Conservation (phyloP, 2,888 invertebrate genomes). For the Ephialtes manifestator region DNA sequence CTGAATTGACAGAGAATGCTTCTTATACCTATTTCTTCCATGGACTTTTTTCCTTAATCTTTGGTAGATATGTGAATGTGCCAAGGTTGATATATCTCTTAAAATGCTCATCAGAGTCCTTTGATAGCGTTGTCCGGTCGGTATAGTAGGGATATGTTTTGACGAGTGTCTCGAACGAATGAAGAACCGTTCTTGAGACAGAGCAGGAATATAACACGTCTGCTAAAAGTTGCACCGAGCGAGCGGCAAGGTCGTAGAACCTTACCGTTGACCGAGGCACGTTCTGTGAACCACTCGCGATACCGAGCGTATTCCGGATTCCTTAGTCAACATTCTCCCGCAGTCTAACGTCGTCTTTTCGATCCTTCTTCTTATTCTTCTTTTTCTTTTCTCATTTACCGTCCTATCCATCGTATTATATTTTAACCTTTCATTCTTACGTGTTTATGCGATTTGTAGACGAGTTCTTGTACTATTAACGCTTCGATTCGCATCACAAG, state of each 20-base stretch:
- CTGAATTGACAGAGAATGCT: too few species aligned
- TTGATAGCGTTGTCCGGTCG: neutral
- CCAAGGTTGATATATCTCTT: neutral
- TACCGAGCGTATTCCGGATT: conserved; percentile 55
- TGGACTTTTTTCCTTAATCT: too few species aligned
- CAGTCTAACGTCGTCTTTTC: conserved; percentile 16
- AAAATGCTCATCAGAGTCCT: conserved; percentile 1
- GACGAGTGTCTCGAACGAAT: conserved; percentile 13
- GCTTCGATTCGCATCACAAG: too few species aligned
- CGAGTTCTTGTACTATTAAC: too few species aligned
- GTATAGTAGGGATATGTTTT: neutral
- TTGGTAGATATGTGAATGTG: too few species aligned
- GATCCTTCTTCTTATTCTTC: neutral
- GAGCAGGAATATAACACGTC: conserved; percentile 27
- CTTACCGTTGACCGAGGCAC: conserved; percentile 74
- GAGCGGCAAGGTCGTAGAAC: conserved; percentile 89
- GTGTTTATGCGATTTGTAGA: neutral
- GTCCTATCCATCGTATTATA: neutral
- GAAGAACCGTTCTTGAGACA: conserved; percentile 21
- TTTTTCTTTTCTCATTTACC: neutral
- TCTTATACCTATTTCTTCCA: too few species aligned
- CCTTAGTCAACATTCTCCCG: conserved; percentile 17
- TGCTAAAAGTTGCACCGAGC: conserved; percentile 76
- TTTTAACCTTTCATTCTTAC: neutral
- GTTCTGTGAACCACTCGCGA: conserved; percentile 39